Evolutionary conservation across 2,888 invertebrate species (phyloP).

Genomic region (Pristionchus entomophagus): DNA sequence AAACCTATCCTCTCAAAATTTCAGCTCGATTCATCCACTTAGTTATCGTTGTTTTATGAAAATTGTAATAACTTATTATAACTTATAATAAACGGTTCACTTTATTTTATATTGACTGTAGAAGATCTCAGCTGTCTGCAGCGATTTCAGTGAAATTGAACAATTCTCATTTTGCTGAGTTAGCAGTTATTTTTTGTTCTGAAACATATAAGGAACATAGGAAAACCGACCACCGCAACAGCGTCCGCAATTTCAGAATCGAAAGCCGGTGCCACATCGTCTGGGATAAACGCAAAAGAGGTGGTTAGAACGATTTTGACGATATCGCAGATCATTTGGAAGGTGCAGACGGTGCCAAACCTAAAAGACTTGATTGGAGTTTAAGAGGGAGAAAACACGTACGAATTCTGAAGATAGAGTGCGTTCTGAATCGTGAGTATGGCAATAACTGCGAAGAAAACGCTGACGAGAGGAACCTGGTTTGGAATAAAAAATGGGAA

Average conservation of each 20-base stretch:
- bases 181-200: too few relatives aligned
- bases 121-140: too few relatives aligned
- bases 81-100: too few relatives aligned
- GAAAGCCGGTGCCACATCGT: not conserved
- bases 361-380: not conserved
- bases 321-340: constrained; percentile 17
- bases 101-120: too few relatives aligned
- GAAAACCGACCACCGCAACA: not conserved
- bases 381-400: not conserved
- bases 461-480: not conserved
- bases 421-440: not conserved
- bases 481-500: too few relatives aligned
- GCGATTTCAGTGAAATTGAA: too few relatives aligned
- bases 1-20: too few relatives aligned
- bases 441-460: not conserved
- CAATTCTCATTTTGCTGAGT: too few relatives aligned
- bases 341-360: not conserved
- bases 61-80: too few relatives aligned
- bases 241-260: not conserved
- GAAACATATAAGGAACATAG: not conserved
- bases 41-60: too few relatives aligned
- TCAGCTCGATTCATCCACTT: too few relatives aligned
- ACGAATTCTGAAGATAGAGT: not conserved
- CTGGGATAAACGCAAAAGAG: not conserved
- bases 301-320: not conserved